Evolutionary conservation across 2,888 invertebrate species (phyloP).

Genomic region (Druceiella hillmani): DNA sequence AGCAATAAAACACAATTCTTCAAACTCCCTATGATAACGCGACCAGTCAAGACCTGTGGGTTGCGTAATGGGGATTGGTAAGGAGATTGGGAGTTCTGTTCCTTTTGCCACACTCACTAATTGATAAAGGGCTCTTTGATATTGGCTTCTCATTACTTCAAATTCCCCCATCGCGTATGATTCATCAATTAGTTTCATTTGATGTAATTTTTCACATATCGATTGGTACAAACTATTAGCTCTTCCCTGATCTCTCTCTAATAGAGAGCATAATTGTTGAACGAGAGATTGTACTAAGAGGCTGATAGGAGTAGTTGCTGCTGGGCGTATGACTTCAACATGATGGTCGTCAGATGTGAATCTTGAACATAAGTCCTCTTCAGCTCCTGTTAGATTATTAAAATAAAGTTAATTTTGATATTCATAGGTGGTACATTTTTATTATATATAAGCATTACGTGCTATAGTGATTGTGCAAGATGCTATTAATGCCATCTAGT

Average conservation of each 20-base stretch:
- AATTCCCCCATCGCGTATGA: slow-evolving; percentile 66
- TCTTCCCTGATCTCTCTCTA: slow-evolving; percentile 55
- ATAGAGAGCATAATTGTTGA: slow-evolving; percentile 59
- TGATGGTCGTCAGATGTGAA: too few relatives aligned
- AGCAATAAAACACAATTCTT: slow-evolving; percentile 64
- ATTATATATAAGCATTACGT: too few relatives aligned
- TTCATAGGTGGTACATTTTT: too few relatives aligned
- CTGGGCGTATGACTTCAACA: slow-evolving; percentile 37
- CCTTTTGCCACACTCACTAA: slow-evolving; percentile 56
- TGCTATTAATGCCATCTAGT: too few relatives aligned
- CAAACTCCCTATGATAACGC: slow-evolving; percentile 63
- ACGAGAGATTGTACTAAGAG: slow-evolving; percentile 65
- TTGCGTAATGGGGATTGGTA: slow-evolving; percentile 45
- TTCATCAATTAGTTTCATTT: slow-evolving; percentile 65
- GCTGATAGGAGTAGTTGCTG: slow-evolving; percentile 56
- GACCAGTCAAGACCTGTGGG: slow-evolving; percentile 56
- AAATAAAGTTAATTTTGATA: background rate
- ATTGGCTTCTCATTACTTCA: slow-evolving; percentile 62
- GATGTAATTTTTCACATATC: slow-evolving; percentile 61
- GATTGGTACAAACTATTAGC: slow-evolving; percentile 58
- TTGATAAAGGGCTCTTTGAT: slow-evolving; percentile 60
- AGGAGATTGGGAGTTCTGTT: slow-evolving; percentile 44
- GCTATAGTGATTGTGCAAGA: too few relatives aligned
- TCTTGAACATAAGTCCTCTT: too few relatives aligned
- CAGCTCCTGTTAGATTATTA: too few relatives aligned